Percentiles rank a stretch among this genome's conserved stretches.
phyloP scores from a whole-genome alignment of 2,888 invertebrate species.

The Pollenia labialis region DNA sequence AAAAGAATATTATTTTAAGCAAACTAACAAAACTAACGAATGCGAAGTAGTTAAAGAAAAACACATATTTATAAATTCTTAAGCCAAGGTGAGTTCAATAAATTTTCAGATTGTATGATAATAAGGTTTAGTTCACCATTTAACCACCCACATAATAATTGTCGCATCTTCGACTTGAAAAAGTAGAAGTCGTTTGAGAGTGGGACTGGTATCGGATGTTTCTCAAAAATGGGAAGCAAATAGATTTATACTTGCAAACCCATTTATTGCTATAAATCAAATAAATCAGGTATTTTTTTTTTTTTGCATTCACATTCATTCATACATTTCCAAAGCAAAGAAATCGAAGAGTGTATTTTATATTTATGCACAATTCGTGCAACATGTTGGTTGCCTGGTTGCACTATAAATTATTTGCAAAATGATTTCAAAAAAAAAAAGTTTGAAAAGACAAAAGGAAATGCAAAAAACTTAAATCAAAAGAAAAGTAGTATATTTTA shows the following conservation, averaged over 20 bases:
- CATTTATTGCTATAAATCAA: slow-evolving; percentile 64
- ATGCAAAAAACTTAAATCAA: slow-evolving; percentile 49
- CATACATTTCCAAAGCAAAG: slow-evolving; percentile 33
- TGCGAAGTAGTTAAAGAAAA: neutral
- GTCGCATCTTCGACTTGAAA: slow-evolving; percentile 41
- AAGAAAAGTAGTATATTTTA: slow-evolving; percentile 46
- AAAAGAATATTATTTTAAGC: slow-evolving; percentile 56
- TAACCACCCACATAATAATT: slow-evolving; percentile 73
- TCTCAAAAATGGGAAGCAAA: slow-evolving; percentile 30
- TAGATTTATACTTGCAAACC: slow-evolving; percentile 8
- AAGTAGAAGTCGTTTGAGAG: neutral
- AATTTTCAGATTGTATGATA: slow-evolving; percentile 61
- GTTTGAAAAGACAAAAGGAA: slow-evolving; percentile 63
- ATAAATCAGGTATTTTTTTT: slow-evolving; percentile 52
- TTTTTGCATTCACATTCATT: slow-evolving; percentile 35
- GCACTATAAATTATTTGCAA: slow-evolving; percentile 69
- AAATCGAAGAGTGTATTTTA: slow-evolving; percentile 51
- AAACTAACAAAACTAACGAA: neutral
- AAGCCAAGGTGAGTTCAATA: slow-evolving; percentile 64
- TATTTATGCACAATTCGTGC: slow-evolving; percentile 61
- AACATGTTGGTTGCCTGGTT: slow-evolving; percentile 54
- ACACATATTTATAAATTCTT: slow-evolving; percentile 50
- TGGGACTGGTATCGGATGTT: neutral
- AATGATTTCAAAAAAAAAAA: slow-evolving; percentile 13
- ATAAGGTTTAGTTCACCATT: slow-evolving; percentile 67